Evolutionary conservation across 2,797 vertebrate genomes (phyloP).

Genomic region (Chelon labrosus): DNA sequence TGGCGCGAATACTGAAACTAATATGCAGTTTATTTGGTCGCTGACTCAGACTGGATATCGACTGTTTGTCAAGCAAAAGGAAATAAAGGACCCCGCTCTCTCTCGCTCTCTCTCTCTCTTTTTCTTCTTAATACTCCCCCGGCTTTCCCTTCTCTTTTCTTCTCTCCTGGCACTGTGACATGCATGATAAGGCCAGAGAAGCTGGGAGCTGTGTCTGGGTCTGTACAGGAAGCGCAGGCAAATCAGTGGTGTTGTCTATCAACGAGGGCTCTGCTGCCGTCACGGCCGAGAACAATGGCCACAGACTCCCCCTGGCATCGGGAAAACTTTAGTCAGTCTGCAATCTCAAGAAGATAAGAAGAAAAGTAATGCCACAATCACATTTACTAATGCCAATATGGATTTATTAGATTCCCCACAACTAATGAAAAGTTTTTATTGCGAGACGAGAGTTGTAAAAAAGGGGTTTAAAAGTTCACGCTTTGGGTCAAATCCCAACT

Average conservation of each 20-base stretch:
- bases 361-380: conserved; percentile 39
- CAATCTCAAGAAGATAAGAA: conserved; percentile 77
- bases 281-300: conserved; percentile 87
- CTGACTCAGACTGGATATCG: conserved; percentile 40
- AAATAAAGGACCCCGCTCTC: conserved; percentile 49
- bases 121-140: conserved; percentile 53
- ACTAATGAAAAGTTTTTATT: not conserved
- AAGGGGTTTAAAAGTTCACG: conserved; percentile 45
- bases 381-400: conserved; percentile 18
- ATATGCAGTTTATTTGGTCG: conserved; percentile 26
- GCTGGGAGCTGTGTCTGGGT: conserved; percentile 87
- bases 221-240: conserved; percentile 90
- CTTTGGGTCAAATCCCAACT: conserved; percentile 2
- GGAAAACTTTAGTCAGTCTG: conserved; percentile 85
- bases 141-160: conserved; percentile 46
- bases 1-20: conserved; percentile 50
- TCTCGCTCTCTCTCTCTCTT: conserved; percentile 15
- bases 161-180: conserved; percentile 82
- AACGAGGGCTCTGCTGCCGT: conserved; percentile 80
- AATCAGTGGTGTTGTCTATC: conserved; percentile 88
- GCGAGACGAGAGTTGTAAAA: conserved; percentile 31
- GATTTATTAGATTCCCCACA: conserved; percentile 16
- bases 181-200: conserved; percentile 87
- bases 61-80: conserved; percentile 53
- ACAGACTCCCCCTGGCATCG: conserved; percentile 55